Evolutionary conservation across 64 coral and sea anemone species (phyloP).

Genomic region (Stylophora pistillata): DNA sequence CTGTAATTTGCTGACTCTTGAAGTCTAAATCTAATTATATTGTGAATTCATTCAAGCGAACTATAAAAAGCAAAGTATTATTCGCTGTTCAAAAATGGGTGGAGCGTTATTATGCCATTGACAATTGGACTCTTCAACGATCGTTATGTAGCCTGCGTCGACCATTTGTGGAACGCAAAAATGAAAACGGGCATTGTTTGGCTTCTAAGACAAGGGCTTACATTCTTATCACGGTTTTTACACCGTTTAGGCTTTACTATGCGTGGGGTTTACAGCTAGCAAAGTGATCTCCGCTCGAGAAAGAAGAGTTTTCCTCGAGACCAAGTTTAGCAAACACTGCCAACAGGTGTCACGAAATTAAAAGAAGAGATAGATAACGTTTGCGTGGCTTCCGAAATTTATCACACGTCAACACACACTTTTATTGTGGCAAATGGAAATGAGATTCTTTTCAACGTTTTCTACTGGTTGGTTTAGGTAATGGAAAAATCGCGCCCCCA

Average conservation of each 20-base stretch:
- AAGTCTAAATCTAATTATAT: slow-evolving; percentile 90
- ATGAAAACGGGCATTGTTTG: slow-evolving; percentile 79
- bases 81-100: slow-evolving; percentile 61
- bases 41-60: slow-evolving; percentile 72
- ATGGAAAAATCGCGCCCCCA: slow-evolving; percentile 83
- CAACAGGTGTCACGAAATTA: slow-evolving; percentile 67
- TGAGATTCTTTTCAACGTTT: slow-evolving; percentile 70
- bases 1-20: slow-evolving; percentile 93
- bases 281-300: neutral
- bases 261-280: neutral
- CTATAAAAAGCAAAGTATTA: slow-evolving; percentile 91
- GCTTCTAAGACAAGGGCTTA: slow-evolving; percentile 33
- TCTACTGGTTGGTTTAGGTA: slow-evolving; percentile 73
- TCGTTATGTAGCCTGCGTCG: slow-evolving; percentile 29
- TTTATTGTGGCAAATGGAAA: slow-evolving; percentile 79
- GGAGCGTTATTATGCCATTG: slow-evolving; percentile 78
- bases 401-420: slow-evolving; percentile 69
- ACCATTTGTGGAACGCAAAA: slow-evolving; percentile 44
- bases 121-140: slow-evolving; percentile 76
- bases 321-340: slow-evolving; percentile 45
- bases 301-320: slow-evolving; percentile 32
- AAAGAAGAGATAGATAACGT: slow-evolving; percentile 62
- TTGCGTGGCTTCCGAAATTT: slow-evolving; percentile 67
- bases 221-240: slow-evolving; percentile 33
- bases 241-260: slow-evolving; percentile 4